Evolutionary conservation across 2,888 invertebrate genomes (phyloP).

Genomic region (Bombylius major): DNA sequence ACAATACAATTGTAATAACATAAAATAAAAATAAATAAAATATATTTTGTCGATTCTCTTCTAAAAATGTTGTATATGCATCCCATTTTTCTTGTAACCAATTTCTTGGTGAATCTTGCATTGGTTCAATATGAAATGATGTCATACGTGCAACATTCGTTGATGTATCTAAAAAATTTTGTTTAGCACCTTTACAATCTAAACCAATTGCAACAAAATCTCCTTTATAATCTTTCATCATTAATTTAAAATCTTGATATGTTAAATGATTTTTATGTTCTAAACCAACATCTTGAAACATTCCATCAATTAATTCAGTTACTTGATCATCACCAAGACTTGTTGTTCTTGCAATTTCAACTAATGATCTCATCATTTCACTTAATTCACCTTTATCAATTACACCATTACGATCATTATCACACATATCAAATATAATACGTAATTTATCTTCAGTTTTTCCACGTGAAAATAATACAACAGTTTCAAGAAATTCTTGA

Average conservation of each 20-base stretch:
- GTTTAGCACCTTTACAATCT: slow-evolving; percentile 90
- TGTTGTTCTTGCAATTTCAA: slow-evolving; percentile 85
- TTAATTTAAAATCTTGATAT: slow-evolving; percentile 81
- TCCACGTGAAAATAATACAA: slow-evolving; percentile 80
- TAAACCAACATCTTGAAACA: slow-evolving; percentile 85
- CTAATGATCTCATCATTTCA: slow-evolving; percentile 83
- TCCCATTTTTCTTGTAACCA: slow-evolving; percentile 74
- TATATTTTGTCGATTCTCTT: slow-evolving; percentile 92
- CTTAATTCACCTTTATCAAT: slow-evolving; percentile 88
- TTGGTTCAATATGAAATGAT: slow-evolving; percentile 79
- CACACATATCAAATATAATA: slow-evolving; percentile 96
- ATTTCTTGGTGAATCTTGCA: slow-evolving; percentile 54
- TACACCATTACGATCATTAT: slow-evolving; percentile 85
- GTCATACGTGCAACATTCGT: slow-evolving; percentile 93
- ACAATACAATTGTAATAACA: slow-evolving; percentile 85
- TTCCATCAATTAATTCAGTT: slow-evolving; percentile 83
- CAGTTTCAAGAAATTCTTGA: slow-evolving; percentile 90
- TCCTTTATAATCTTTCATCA: slow-evolving; percentile 95
- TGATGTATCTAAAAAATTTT: slow-evolving; percentile 87
- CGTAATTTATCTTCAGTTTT: slow-evolving; percentile 86
- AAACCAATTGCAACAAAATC: slow-evolving; percentile 90
- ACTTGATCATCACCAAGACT: slow-evolving; percentile 83
- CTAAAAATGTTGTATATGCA: slow-evolving; percentile 76
- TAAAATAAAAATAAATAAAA: slow-evolving; percentile 91
- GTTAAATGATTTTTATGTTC: slow-evolving; percentile 82